Evolutionary conservation across 2,113 vertebrate genomes (phyloP).

Genomic region (Perca flavescens): DNA sequence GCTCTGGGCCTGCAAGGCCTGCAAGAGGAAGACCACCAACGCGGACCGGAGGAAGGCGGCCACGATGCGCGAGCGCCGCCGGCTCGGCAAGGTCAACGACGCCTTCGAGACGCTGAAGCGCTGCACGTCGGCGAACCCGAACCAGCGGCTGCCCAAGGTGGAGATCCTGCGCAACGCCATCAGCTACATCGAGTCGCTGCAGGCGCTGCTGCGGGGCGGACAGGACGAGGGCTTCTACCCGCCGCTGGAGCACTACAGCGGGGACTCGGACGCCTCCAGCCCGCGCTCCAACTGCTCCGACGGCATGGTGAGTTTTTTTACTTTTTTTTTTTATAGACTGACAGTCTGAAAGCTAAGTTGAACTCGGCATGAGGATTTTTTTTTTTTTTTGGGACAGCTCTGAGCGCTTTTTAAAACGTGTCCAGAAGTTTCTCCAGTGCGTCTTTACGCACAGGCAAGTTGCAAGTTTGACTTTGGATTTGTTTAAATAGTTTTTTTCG

Average conservation of each 20-base stretch:
- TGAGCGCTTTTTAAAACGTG: neutral
- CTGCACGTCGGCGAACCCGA: constrained; percentile 95
- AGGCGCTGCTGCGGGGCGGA: constrained; percentile 92
- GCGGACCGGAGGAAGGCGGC: constrained; percentile 95
- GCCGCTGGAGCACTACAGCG: constrained; percentile 93
- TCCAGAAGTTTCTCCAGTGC: neutral
- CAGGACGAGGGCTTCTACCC: constrained; percentile 91
- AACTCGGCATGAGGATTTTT: too few relatives aligned
- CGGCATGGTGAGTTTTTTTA: constrained; percentile 91
- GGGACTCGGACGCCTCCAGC: constrained; percentile 95
- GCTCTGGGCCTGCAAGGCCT: constrained; percentile 98
- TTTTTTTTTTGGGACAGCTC: too few relatives aligned
- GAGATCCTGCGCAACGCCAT: constrained; percentile 99
- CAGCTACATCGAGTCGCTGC: constrained; percentile 97
- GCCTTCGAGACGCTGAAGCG: constrained; percentile 98
- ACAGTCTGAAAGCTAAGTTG: neutral
- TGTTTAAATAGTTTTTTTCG: neutral
- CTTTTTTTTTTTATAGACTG: neutral
- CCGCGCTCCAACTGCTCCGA: constrained; percentile 97
- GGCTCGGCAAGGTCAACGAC: constrained; percentile 97
- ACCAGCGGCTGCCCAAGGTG: constrained; percentile 97
- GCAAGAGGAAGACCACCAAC: constrained; percentile 97
- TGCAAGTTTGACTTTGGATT: neutral
- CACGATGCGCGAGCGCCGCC: constrained; percentile 94
- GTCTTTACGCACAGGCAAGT: constrained; percentile 18